These are phyloP conservation scores for Gasterosteus nipponicus DNA, from an alignment of 2,113 vertebrate species.

Conservation along the genomic window DNA sequence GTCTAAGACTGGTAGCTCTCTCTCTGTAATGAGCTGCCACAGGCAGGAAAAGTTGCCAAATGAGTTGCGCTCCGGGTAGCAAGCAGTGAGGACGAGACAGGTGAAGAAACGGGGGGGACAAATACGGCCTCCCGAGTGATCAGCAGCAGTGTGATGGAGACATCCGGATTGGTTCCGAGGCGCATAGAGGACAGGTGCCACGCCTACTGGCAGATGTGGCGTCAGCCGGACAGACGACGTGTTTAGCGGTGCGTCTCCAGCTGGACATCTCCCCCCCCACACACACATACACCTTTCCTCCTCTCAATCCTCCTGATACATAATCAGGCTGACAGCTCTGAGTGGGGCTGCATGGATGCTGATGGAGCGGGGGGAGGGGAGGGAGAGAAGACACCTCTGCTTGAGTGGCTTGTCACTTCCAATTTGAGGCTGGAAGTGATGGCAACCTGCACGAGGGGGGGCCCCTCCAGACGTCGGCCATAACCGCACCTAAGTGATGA, in stretches of 20 bases:
- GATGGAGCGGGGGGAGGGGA: constrained; percentile 50
- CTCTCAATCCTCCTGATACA: constrained; percentile 66
- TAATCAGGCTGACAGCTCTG: constrained; percentile 77
- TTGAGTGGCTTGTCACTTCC: constrained; percentile 81
- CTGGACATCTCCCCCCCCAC: constrained; percentile 65
- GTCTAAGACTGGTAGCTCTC: constrained; percentile 30
- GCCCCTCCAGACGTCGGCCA: constrained; percentile 42
- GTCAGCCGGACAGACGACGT: constrained; percentile 59
- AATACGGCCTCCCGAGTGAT: constrained; percentile 7
- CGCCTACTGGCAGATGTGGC: constrained; percentile 64
- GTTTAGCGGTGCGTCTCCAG: constrained; percentile 72
- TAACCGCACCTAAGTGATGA: constrained; percentile 71
- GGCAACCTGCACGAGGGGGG: constrained; percentile 60
- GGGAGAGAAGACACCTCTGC: constrained; percentile 62
- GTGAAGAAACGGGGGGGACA: background rate
- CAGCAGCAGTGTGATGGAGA: constrained; percentile 41
- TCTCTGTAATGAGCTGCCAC: constrained; percentile 55
- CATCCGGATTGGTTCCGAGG: constrained; percentile 53
- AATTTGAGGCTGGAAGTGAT: constrained; percentile 72
- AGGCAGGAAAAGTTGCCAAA: constrained; percentile 55
- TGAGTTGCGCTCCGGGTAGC: constrained; percentile 26
- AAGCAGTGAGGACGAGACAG: background rate
- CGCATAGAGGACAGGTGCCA: constrained; percentile 52
- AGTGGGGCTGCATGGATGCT: constrained; percentile 69
- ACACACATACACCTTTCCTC: background rate